Evolutionary conservation across 1,140 invertebrate genomes (phyloP), one percentile per base, ranked within the genome.

Genomic region (Rhopalosiphum maidis): DNA sequence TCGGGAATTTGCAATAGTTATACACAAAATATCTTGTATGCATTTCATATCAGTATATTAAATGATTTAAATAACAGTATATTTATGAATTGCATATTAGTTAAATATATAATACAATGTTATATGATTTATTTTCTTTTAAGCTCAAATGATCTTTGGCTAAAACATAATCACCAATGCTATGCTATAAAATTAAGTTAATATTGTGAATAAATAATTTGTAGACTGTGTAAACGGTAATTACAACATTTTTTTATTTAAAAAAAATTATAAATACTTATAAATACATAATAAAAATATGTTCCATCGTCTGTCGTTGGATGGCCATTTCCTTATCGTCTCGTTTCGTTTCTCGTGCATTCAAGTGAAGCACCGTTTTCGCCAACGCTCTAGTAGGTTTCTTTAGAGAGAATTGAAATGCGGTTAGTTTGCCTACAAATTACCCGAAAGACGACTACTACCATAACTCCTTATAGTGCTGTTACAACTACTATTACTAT

Each of bases 331-430:
- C 30, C 55, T 60, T 48, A 3, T 21, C 9, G 77, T 92, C 23
- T 82, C 48, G 48, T 92, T 82, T 41, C 46, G 68, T 91, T 91
- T n/a, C 22, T 8, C 21, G 9, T 43, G 60, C 9, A 54, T 92
- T 55, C 48, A 15, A 37, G 35, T 15, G n/a, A 48, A 54, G 15
- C 3, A 85, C 77, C 3, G 46, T 35, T 23, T 41, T 82, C 35
- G 54, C n/a, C 37, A 23, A 91, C 30, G 90, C n/a, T 51, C 77
- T 82, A 83, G 43, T 92, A 48, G 46, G 77, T 92, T 85, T 92
- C 46, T 83, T 85, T n/a, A n/a, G 35, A 43, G 46, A 55, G n/a
- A 92, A 92, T 92, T 85, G 77, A 92, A 92, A 92, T 92, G 91
- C 25, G 91, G 82, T 92, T 30, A 46, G 91, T 48, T 92, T 30